phyloP scores from a whole-genome alignment of 2,113 vertebrate genomes.

The Chaenocephalus aceratus region DNA sequence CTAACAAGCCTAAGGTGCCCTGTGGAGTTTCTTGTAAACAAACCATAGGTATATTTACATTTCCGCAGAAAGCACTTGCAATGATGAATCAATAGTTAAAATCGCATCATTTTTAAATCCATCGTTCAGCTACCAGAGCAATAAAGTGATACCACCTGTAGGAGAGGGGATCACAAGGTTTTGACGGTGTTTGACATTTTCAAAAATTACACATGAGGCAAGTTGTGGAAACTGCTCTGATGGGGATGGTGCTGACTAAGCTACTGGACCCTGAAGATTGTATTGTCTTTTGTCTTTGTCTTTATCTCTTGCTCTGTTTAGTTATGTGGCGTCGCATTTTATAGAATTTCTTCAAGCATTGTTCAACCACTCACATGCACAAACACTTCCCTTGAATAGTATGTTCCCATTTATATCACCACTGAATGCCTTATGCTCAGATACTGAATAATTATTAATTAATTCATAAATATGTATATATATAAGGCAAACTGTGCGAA shows the following conservation, averaged over 20 bases:
- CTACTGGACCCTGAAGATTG: not conserved
- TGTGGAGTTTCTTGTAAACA: not conserved
- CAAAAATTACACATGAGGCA: not conserved
- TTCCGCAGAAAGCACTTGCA: not conserved
- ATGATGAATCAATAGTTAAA: too few relatives aligned
- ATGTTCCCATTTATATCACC: too few relatives aligned
- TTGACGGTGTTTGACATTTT: not conserved
- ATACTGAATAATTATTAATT: not conserved
- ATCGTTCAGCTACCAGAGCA: too few relatives aligned
- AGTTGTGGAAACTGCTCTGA: not conserved
- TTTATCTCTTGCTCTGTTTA: not conserved
- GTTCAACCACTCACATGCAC: not conserved
- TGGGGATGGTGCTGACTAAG: constrained; percentile 17
- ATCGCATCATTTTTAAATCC: too few relatives aligned
- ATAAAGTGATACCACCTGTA: too few relatives aligned
- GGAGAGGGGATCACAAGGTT: too few relatives aligned
- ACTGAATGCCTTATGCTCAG: too few relatives aligned
- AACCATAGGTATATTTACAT: not conserved
- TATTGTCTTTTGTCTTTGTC: not conserved
- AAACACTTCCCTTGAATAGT: not conserved
- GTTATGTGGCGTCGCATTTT: not conserved
- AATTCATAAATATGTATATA: too few relatives aligned
- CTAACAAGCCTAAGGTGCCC: not conserved
- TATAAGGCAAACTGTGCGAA: not conserved
- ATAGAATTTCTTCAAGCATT: not conserved